phyloP scores from a whole-genome alignment of 2,888 invertebrate genomes.

The Odontothrips loti region DNA sequence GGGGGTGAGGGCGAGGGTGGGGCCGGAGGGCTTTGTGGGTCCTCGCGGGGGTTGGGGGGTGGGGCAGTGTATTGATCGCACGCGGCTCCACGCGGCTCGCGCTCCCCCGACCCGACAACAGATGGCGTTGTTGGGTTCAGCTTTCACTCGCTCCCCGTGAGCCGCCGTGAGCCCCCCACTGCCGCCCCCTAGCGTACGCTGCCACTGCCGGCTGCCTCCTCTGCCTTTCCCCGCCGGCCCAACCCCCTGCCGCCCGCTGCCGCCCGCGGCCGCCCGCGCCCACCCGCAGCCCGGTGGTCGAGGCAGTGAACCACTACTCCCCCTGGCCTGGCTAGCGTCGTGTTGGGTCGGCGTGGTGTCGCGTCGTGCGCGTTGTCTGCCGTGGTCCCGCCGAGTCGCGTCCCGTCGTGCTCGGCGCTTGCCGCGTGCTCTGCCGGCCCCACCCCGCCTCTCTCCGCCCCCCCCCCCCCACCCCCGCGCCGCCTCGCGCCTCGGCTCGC shows the following conservation, averaged over 20 bases:
- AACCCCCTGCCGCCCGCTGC: neutral
- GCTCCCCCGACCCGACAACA: neutral
- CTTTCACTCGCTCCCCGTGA: too few species aligned
- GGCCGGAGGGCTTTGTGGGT: neutral
- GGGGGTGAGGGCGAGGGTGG: neutral
- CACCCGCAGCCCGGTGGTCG: too few species aligned
- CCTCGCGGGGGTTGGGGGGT: neutral
- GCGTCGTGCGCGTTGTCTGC: too few species aligned
- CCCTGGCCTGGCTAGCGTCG: neutral
- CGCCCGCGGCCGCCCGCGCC: too few species aligned
- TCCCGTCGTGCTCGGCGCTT: neutral
- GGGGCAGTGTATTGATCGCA: constrained; percentile 3
- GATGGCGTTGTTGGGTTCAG: neutral
- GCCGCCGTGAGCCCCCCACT: neutral
- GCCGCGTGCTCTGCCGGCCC: neutral
- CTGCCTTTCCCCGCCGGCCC: too few species aligned
- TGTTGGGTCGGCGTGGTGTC: too few species aligned
- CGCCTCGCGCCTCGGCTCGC: neutral
- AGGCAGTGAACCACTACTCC: constrained; percentile 1
- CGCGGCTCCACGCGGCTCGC: too few species aligned
- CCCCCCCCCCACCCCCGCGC: neutral
- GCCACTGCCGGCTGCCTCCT: too few species aligned
- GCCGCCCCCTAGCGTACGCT: neutral
- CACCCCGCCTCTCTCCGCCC: neutral
- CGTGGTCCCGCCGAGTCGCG: neutral